Evolutionary conservation across 1,140 invertebrate species (phyloP).

Genomic region (Atta colombica): DNA sequence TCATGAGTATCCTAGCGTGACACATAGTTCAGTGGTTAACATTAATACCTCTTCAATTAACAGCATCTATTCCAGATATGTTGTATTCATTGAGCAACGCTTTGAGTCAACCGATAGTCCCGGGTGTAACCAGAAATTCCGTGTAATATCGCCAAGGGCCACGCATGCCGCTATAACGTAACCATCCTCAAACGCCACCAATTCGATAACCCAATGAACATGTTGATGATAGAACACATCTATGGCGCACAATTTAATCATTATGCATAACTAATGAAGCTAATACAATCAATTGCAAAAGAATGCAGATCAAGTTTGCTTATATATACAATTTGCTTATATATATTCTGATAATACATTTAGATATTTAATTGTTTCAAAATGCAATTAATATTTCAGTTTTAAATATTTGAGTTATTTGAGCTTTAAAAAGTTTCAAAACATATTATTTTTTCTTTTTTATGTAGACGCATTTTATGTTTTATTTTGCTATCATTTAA

Average conservation of each 20-base stretch:
- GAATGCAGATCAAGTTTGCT: not conserved
- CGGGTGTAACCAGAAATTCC: constrained; percentile 61
- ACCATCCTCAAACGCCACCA: constrained; percentile 50
- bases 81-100: constrained; percentile 62
- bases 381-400: not conserved
- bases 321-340: not conserved
- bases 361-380: not conserved
- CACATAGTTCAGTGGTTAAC: constrained; percentile 61
- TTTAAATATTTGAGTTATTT: not conserved
- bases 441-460: not conserved
- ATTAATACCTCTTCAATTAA: constrained; percentile 61
- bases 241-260: constrained; percentile 61
- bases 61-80: constrained; percentile 57
- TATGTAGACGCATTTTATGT: not conserved
- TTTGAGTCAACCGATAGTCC: constrained; percentile 61
- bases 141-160: constrained; percentile 60
- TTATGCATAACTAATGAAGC: constrained; percentile 58
- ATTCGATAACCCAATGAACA: constrained; percentile 58
- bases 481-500: not conserved
- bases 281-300: constrained; percentile 24
- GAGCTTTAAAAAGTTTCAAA: not conserved
- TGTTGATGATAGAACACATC: constrained; percentile 52
- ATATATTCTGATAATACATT: not conserved
- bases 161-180: constrained; percentile 58
- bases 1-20: constrained; percentile 33